These are phyloP conservation scores for Chaetorhynchus papuensis DNA, from an alignment of 2,113 vertebrate species.

Conservation along the genomic window DNA sequence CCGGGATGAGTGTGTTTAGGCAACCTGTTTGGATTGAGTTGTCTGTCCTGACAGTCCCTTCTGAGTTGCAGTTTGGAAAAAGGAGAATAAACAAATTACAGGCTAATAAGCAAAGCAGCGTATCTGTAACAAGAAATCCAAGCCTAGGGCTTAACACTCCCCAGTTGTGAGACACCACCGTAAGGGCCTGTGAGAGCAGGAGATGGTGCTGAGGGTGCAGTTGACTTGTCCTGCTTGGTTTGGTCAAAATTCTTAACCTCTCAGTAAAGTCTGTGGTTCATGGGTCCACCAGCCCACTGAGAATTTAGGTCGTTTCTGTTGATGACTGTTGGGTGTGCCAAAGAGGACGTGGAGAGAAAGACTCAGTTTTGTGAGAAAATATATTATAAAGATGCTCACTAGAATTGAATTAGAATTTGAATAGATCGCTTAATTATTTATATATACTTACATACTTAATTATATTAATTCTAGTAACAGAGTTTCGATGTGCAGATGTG, in stretches of 20 bases:
- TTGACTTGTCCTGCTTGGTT: background rate
- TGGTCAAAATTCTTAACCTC: background rate
- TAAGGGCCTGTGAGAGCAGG: background rate
- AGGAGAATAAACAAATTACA: conserved; percentile 62
- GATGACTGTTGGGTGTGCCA: background rate
- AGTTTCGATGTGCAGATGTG: background rate
- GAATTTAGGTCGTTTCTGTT: background rate
- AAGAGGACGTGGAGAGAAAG: background rate
- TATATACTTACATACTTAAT: background rate
- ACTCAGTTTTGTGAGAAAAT: background rate
- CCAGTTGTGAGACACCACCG: fast-evolving
- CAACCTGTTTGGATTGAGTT: conserved; percentile 17
- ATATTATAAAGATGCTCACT: background rate
- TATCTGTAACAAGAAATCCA: background rate
- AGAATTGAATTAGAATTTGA: background rate
- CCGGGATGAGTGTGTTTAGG: conserved; percentile 26
- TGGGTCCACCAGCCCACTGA: background rate
- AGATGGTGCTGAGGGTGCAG: background rate
- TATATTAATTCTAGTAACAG: background rate
- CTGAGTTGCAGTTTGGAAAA: conserved; percentile 15
- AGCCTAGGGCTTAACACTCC: background rate
- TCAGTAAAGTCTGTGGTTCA: background rate
- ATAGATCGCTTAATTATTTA: background rate
- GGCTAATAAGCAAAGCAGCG: conserved; percentile 20
- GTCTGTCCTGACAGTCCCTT: conserved; percentile 36